Conservation (phyloP, 2,797 vertebrate genomes). For the Margarornis squamiger region DNA sequence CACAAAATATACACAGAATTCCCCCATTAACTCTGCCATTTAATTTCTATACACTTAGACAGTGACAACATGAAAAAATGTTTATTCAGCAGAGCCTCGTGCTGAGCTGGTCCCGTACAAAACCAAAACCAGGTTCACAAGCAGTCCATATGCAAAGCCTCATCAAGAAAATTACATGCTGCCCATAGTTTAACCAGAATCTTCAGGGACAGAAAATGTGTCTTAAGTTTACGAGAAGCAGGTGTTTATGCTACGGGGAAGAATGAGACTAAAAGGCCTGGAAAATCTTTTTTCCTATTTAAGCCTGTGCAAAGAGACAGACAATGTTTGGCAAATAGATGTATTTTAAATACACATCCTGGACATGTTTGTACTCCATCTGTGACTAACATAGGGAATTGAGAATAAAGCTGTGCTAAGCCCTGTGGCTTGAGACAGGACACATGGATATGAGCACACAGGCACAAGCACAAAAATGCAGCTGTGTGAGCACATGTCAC, state of each 20-base stretch:
- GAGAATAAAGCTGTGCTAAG: background rate
- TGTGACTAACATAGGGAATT: background rate
- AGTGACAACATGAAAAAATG: fast-evolving
- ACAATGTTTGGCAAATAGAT: background rate
- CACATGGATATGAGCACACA: background rate
- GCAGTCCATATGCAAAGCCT: background rate
- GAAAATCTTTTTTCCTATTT: background rate
- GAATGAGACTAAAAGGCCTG: background rate
- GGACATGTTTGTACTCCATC: background rate
- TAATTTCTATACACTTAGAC: background rate
- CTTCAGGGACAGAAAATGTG: background rate
- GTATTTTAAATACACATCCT: slow-evolving; percentile 33
- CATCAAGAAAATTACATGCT: background rate
- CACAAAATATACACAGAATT: background rate
- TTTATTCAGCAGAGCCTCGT: background rate
- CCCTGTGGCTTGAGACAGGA: background rate
- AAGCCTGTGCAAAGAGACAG: background rate
- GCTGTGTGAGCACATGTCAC: background rate
- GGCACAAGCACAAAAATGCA: fast-evolving
- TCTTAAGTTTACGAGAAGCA: background rate
- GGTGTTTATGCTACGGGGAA: background rate
- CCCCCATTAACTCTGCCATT: background rate
- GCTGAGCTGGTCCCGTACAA: background rate
- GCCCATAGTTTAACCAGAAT: background rate
- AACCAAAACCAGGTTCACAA: background rate